Conservation (phyloP, 2,797 vertebrate genomes). For the Oreochromis grahami region DNA sequence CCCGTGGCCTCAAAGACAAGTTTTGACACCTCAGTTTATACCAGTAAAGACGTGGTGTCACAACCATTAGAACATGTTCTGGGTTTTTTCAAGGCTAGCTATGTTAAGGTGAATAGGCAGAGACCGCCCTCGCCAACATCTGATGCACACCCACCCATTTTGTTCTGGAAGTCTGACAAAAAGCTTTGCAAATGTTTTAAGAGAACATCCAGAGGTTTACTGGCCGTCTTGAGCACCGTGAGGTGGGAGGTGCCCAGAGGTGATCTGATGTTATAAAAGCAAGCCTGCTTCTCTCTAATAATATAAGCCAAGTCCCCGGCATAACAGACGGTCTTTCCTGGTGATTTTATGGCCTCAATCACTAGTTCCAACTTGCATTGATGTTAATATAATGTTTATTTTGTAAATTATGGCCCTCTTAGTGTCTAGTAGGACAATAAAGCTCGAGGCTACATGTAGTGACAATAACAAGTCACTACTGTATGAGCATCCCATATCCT, state of each 20-base stretch:
- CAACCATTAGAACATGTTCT: background rate
- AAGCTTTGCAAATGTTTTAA: background rate
- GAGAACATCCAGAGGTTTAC: background rate
- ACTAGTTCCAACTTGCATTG: background rate
- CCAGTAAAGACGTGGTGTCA: background rate
- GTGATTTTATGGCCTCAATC: background rate
- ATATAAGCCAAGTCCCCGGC: accelerated
- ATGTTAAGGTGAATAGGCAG: background rate
- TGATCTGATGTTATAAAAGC: background rate
- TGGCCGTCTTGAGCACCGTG: background rate
- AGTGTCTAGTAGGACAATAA: background rate
- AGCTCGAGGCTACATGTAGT: background rate
- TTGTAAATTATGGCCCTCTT: background rate
- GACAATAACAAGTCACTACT: background rate
- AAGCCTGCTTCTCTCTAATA: background rate
- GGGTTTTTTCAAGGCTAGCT: background rate
- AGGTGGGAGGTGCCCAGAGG: background rate
- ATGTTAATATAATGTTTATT: background rate
- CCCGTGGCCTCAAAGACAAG: background rate
- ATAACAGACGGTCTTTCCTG: background rate
- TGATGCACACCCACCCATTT: background rate
- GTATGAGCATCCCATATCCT: background rate
- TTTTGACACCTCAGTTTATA: background rate
- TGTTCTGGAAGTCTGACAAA: background rate
- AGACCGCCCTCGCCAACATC: background rate